phyloP scores from a whole-genome alignment of 2,888 invertebrate species.

The Platerodrilus igneus region DNA sequence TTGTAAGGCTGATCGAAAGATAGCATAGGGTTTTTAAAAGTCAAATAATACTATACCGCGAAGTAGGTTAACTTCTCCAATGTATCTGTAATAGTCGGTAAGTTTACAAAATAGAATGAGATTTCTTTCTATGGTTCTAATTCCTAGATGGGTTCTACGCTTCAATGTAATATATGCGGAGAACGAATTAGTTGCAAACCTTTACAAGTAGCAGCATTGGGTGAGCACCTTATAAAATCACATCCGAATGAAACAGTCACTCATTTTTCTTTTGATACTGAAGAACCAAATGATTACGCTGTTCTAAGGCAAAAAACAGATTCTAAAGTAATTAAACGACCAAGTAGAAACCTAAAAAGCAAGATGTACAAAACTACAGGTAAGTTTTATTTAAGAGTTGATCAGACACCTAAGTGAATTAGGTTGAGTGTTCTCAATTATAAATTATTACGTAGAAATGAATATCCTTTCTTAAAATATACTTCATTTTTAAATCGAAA shows the following conservation, averaged over 20 bases:
- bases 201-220: constrained; percentile 33
- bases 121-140: background rate
- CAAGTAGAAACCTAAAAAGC: constrained; percentile 6
- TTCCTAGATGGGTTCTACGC: constrained; percentile 31
- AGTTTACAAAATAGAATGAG: no score
- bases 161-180: constrained; percentile 39
- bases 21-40: background rate
- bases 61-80: no score
- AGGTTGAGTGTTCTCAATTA: background rate
- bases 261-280: constrained; percentile 31
- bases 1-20: background rate
- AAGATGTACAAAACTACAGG: constrained; percentile 34
- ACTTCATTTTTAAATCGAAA: no score
- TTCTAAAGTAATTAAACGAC: no score
- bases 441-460: no score
- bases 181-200: constrained; percentile 35
- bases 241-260: constrained; percentile 38
- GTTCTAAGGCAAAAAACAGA: no score
- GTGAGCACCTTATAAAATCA: constrained; percentile 37
- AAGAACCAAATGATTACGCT: background rate
- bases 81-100: no score
- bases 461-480: no score
- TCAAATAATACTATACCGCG: no score
- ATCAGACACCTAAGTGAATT: no score
- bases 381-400: no score